Conservation (phyloP, 2,888 invertebrate species). For the Syritta pipiens region DNA sequence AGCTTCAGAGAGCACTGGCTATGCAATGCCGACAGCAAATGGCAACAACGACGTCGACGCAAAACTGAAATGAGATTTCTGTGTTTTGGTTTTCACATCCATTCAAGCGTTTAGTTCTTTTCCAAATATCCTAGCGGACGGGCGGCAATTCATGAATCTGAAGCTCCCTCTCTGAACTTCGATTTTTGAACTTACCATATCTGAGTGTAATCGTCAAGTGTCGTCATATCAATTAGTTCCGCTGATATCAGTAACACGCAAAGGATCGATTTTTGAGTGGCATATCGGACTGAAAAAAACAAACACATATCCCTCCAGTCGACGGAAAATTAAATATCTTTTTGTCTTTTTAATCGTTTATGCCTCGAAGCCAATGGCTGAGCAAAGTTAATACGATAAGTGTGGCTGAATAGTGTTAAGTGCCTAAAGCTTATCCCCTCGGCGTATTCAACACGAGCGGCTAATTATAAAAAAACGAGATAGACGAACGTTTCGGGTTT, state of each 20-base stretch:
- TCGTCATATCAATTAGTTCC: constrained; percentile 35
- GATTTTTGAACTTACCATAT: constrained; percentile 19
- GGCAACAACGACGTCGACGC: constrained; percentile 69
- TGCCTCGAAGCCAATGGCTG: too few relatives aligned
- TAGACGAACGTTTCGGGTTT: not conserved
- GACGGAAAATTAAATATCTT: constrained; percentile 16
- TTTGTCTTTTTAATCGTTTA: constrained; percentile 26
- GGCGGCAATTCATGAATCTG: constrained; percentile 53
- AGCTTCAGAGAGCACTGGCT: constrained; percentile 39
- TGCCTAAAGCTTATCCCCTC: constrained; percentile 52
- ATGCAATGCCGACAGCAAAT: constrained; percentile 52
- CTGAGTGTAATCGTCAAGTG: not conserved
- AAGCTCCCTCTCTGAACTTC: constrained; percentile 15
- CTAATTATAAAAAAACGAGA: constrained; percentile 57
- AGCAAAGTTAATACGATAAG: constrained; percentile 37
- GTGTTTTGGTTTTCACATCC: constrained; percentile 61
- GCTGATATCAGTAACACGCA: constrained; percentile 19
- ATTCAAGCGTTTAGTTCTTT: constrained; percentile 66
- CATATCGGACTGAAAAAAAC: constrained; percentile 6
- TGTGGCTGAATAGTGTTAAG: constrained; percentile 40
- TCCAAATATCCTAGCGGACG: constrained; percentile 60
- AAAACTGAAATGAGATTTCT: constrained; percentile 55
- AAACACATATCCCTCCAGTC: constrained; percentile 27
- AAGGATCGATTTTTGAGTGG: constrained; percentile 58
- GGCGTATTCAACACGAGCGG: constrained; percentile 53